phyloP scores from a whole-genome alignment of 2,113 vertebrate genomes.

The Zapus hudsonius region DNA sequence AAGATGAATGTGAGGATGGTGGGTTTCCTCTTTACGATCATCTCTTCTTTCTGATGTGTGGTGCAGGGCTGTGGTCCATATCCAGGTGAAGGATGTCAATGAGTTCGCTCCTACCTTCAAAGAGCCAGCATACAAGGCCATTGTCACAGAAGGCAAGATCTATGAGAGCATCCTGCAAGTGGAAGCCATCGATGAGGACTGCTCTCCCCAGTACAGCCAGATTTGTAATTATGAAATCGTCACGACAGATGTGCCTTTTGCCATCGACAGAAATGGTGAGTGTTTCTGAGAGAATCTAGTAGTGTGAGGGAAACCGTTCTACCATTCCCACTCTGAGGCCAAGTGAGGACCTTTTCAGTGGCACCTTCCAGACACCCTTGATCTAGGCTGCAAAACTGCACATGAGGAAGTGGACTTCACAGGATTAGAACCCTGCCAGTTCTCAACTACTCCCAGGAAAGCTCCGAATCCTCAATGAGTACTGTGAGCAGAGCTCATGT shows the following conservation, averaged over 20 bases:
- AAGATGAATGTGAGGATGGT: accelerated
- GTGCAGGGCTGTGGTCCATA: constrained; percentile 95
- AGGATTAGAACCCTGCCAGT: not conserved
- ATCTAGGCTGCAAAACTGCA: not conserved
- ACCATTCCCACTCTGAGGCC: not conserved
- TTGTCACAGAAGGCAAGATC: constrained; percentile 95
- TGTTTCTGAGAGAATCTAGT: constrained; percentile 28
- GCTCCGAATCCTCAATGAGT: not conserved
- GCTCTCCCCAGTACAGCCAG: constrained; percentile 97
- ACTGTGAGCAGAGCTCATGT: not conserved
- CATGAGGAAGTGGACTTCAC: not conserved
- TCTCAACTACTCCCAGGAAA: not conserved
- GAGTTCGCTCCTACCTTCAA: constrained; percentile 96
- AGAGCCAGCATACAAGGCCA: constrained; percentile 90
- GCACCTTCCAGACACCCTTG: not conserved
- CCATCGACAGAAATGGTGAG: constrained; percentile 98
- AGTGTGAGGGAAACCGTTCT: not conserved
- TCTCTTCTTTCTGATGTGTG: not conserved
- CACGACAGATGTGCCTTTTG: constrained; percentile 93
- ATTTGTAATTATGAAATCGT: constrained; percentile 98
- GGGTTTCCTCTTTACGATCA: not conserved
- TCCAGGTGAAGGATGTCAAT: constrained; percentile 97
- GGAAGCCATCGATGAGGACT: constrained; percentile 96
- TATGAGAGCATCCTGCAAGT: constrained; percentile 98
- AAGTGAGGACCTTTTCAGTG: not conserved